A percentile compares a stretch with the other conserved stretches of the same genome.
Evolutionary conservation across 2,113 vertebrate species (phyloP).

Genomic region (Aegithalos caudatus): DNA sequence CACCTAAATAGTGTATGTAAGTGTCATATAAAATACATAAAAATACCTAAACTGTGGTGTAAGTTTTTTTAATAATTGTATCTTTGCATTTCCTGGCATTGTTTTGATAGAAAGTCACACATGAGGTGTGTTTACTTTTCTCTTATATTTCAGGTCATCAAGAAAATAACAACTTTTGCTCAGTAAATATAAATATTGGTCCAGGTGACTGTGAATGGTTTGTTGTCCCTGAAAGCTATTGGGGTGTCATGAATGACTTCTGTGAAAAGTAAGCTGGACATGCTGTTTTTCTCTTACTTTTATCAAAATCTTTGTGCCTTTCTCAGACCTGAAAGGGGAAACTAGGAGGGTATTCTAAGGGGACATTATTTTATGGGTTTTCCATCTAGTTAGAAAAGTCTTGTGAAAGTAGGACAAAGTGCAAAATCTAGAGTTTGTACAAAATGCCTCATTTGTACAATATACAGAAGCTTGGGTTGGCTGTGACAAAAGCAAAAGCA

Average conservation of each 20-base stretch:
- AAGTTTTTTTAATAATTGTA: neutral
- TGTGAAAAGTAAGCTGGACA: constrained; percentile 88
- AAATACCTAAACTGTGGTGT: neutral
- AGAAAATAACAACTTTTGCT: constrained; percentile 99
- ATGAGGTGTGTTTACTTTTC: neutral
- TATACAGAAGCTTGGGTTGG: neutral
- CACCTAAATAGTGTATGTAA: neutral
- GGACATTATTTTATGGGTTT: neutral
- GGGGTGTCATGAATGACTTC: constrained; percentile 97
- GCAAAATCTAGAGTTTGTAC: neutral
- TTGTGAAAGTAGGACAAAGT: neutral
- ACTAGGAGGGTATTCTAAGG: neutral
- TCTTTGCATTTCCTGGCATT: neutral
- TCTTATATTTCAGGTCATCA: constrained; percentile 88
- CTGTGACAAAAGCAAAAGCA: neutral
- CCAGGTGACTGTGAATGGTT: constrained; percentile 99
- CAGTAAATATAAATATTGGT: constrained; percentile 98
- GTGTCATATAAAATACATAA: neutral
- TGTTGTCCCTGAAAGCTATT: constrained; percentile 93
- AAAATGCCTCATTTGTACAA: neutral
- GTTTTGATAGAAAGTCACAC: neutral
- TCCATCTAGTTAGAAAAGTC: neutral
- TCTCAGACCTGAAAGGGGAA: neutral
- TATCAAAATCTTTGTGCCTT: neutral
- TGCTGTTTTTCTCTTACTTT: neutral